Base-by-base conservation (phyloP, 2,888 invertebrate genomes). In the Ecdyonurus torrentis region DNA sequence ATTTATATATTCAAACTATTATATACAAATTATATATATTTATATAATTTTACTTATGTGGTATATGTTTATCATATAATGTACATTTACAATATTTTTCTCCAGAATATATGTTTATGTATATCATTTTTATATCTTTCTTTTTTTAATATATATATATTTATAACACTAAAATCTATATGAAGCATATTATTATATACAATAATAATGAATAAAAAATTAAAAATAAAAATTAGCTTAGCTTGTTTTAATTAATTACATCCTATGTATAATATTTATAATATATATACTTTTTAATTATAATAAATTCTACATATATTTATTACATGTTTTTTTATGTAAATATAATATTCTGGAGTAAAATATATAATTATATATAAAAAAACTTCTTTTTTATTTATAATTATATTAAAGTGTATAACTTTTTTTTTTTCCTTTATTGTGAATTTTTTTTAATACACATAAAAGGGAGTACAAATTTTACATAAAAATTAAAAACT, bases 401-500 rank as follows among this genome's bases (percentile, higher is more conserved):
- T 60, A 25, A 25, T 23, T 23, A 25, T 23, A 25, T 24, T n/a
- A n/a, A n/a, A n/a, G n/a, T 58, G 10, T 58, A 20, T 20, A 53
- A 53, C 22, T 53, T 53, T 15, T 52, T 15, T 52, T 15, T 52
- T 15, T 52, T 15, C n/a, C 10, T 52, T 52, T 52, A 52, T 52
- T 15, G 10, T 15, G 10, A 52, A 15, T 15, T 52, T 52, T 15
- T 37, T 37, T 37, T 37, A 10, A 37, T 10, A 37, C 15, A 5
- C 37, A 37, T 37, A 15, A 10, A 37, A 37, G 15, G 37, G 37
- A 37, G 37, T 37, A 37, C 37, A 37, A 22, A 58, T 59, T 58
- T 58, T 60, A 60, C 60, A 25, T 60, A 60, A 60, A 60, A 60
- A 24, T 25, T 25, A 25, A 25, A 60, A 60, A 60, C 24, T 25